Base-by-base conservation (phyloP, 2,113 vertebrate genomes). In the Antigone vipio region DNA sequence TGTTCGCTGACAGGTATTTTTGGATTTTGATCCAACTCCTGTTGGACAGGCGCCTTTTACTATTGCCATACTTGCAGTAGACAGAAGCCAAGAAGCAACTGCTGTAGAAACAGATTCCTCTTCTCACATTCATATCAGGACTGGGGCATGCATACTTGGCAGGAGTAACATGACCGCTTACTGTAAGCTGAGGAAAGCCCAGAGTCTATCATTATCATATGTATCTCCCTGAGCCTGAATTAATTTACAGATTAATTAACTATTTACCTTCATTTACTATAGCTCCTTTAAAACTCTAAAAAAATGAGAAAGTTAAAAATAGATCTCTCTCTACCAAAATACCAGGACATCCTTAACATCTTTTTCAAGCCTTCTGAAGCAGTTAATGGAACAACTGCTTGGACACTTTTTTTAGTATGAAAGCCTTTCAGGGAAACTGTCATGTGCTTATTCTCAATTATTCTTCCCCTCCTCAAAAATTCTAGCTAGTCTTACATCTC, bases 61-160 rank as follows among this genome's bases (percentile, higher is more conserved):
- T 59, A 58, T 9, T 40, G 32, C 49, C 56, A 89, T 14, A 62
- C 29, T 80, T 68, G 35, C 0, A 84, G 59, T 6, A 89, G 35
- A 59, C 29, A 75, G 73, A 72, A 92, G 72, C 17, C 71, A 76
- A 90, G 88, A 63, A 83, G 32, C 21, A 84, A 56, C 58, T 74
- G 64, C 71, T 83, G 69, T 81, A 94, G 91, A 95, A 96, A 94
- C 47, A 91, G 68, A 97, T 94, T 66, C 40, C 27, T 86, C 76
- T 50, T 69, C 87, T 78, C 53, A 40, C 77, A 45, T 49, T 52
- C 0, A 0, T 38, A 34, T 34, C 68, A 67, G 58, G 30, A 72
- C 49, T 35, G 12, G 19, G 26, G 27, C 35, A 64, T 21, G 14
- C 69, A 75, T 35, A 72, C 50, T 79, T 95, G 87, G 95, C 77